Percentiles rank a stretch among this genome's conserved stretches.
Evolutionary conservation across 2,888 invertebrate species (phyloP).

Genomic region (Ophion ventricosus): DNA sequence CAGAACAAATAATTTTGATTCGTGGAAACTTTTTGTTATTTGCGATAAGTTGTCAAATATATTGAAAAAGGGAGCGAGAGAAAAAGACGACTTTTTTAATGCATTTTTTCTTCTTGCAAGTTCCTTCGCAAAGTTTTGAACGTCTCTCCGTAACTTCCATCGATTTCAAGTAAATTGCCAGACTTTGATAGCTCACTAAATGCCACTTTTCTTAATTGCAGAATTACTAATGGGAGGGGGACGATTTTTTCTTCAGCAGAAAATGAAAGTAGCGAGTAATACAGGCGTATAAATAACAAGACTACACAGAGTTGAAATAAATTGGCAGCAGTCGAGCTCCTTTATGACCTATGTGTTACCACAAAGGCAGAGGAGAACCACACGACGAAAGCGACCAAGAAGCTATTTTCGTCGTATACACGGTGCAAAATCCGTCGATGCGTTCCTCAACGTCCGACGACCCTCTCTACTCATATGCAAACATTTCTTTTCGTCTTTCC

Average conservation of each 20-base stretch:
- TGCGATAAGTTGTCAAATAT: neutral
- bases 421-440: conserved; percentile 74
- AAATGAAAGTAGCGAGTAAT: neutral
- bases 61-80: neutral
- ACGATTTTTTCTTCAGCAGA: neutral
- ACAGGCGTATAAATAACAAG: neutral
- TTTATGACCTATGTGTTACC: conserved; percentile 75
- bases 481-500: conserved; percentile 40
- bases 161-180: neutral
- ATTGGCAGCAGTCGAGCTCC: conserved; percentile 55
- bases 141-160: neutral
- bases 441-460: conserved; percentile 79
- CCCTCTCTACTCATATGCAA: conserved; percentile 68
- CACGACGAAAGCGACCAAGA: conserved; percentile 62
- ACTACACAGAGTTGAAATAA: conserved; percentile 9
- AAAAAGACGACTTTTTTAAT: too few species aligned
- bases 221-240: neutral
- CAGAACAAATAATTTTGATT: neutral
- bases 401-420: conserved; percentile 76
- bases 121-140: neutral
- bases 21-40: neutral
- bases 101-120: neutral
- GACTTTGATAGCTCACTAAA: neutral
- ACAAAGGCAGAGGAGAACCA: conserved; percentile 35
- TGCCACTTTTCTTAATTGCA: neutral